Evolutionary conservation across 2,113 vertebrate species (phyloP), one percentile per base, ranked within the genome.

Genomic region (Pipra filicauda): DNA sequence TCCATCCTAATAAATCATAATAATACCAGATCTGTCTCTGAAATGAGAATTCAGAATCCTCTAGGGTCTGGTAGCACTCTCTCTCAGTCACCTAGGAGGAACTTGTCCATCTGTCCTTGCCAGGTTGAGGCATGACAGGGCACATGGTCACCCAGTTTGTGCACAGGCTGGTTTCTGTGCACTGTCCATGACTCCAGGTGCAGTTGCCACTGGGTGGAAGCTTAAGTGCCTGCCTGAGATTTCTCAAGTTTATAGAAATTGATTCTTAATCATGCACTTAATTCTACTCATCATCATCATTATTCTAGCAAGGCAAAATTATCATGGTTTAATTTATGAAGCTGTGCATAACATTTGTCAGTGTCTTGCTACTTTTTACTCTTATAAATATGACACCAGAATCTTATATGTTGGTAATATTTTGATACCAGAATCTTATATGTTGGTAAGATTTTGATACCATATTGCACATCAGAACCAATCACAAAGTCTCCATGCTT

Each of bases 241-340:
- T 59, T 90, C 76, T 86, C 16, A 74, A 83, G 67, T 48, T 59
- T 48, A 80, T 67, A 57, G 76, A 87, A 94, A 94, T 57, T 51
- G 57, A 52, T 93, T 92, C 70, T 91, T 96, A 92, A 82, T 93
- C 69, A 65, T 61, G 33, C 31, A 87, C 26, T 87, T 92, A 77
- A 85, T 89, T 85, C 41, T 49, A 52, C 44, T 78, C 28, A 91
- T 91, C 65, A 44, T 54, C 39, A 46, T 87, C 44, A 72, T 81
- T 91, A 81, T 87, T 71, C 48, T 52, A 87, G 44, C 52, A 72
- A 37, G 48, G 52, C 35, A 87, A 87, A 91, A 61, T 92, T 24
- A 75, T 27, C 6, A 24, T 57, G 26, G 39, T 92, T 92, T 81
- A 84, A 92, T 92, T 92, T 74, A 91, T 81, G 55, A 27, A 71